Percentiles rank a stretch among this genome's conserved stretches.
phyloP scores from a whole-genome alignment of 2,888 invertebrate species.

The Chrysodeixis includens region DNA sequence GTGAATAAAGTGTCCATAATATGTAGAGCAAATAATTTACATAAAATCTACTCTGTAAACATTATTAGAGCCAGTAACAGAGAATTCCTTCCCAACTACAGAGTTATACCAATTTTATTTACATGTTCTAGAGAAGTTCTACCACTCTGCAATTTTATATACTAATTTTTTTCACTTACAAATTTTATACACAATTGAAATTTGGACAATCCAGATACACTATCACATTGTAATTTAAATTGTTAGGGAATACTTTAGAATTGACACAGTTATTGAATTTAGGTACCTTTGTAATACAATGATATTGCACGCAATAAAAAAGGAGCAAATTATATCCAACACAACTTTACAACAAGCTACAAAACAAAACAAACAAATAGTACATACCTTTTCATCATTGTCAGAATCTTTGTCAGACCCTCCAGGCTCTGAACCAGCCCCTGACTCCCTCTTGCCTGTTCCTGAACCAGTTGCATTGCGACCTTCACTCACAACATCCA shows the following conservation, averaged over 20 bases:
- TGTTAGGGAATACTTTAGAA: slow-evolving; percentile 43
- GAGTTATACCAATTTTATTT: slow-evolving; percentile 24
- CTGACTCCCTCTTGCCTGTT: slow-evolving; percentile 91
- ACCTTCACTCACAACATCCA: slow-evolving; percentile 95
- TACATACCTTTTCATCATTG: slow-evolving; percentile 96
- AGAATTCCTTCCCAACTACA: slow-evolving; percentile 19
- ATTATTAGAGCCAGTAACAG: slow-evolving; percentile 15
- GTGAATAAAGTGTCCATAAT: slow-evolving; percentile 53
- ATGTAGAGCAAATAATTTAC: slow-evolving; percentile 68
- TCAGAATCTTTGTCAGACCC: slow-evolving; percentile 96
- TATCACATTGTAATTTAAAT: slow-evolving; percentile 51
- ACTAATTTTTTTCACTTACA: slow-evolving; percentile 53
- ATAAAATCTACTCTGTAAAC: slow-evolving; percentile 38
- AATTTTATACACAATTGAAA: slow-evolving; percentile 54
- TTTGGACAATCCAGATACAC: slow-evolving; percentile 87
- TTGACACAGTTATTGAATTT: slow-evolving; percentile 37
- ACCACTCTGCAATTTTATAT: slow-evolving; percentile 85
- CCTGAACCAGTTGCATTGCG: slow-evolving; percentile 92
- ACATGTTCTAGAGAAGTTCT: slow-evolving; percentile 39
- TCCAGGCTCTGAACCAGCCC: slow-evolving; percentile 93
- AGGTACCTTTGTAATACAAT: slow-evolving; percentile 52
- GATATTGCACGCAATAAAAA: slow-evolving; percentile 56
- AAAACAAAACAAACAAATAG: slow-evolving; percentile 27
- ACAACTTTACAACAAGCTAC: slow-evolving; percentile 52
- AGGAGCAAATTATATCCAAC: slow-evolving; percentile 63